Conservation (phyloP, 2,113 vertebrate species). For the Strix aluco region DNA sequence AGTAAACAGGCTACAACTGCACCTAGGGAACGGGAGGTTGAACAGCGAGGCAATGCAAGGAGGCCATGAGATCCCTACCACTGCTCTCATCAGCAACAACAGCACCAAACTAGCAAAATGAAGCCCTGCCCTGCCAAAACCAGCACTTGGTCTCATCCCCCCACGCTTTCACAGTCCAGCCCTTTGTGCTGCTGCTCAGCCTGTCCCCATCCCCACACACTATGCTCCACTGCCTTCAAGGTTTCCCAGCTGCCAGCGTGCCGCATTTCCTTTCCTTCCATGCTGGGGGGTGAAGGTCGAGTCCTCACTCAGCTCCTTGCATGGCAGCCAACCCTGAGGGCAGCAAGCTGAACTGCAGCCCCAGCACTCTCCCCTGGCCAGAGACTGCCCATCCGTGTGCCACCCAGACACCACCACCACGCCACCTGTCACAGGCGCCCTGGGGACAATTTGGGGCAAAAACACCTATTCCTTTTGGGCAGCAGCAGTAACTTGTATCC, state of each 20-base stretch:
- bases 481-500: not conserved
- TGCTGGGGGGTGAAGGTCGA: accelerated
- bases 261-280: accelerated
- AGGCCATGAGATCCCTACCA: not conserved
- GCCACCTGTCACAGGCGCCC: not conserved
- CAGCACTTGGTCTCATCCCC: not conserved
- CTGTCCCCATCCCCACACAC: accelerated
- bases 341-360: not conserved
- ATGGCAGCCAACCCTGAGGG: accelerated
- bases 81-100: not conserved
- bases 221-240: accelerated
- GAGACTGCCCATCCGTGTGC: not conserved
- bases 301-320: accelerated
- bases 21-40: not conserved
- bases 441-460: not conserved
- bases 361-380: accelerated
- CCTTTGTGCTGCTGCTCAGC: accelerated
- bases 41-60: accelerated
- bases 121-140: not conserved
- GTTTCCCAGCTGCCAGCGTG: accelerated
- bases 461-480: not conserved
- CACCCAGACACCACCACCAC: not conserved
- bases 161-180: not conserved
- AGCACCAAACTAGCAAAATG: not conserved
- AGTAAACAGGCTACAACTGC: not conserved